Evolutionary conservation across 2,113 vertebrate genomes (phyloP).

Genomic region (Toxostoma redivivum): DNA sequence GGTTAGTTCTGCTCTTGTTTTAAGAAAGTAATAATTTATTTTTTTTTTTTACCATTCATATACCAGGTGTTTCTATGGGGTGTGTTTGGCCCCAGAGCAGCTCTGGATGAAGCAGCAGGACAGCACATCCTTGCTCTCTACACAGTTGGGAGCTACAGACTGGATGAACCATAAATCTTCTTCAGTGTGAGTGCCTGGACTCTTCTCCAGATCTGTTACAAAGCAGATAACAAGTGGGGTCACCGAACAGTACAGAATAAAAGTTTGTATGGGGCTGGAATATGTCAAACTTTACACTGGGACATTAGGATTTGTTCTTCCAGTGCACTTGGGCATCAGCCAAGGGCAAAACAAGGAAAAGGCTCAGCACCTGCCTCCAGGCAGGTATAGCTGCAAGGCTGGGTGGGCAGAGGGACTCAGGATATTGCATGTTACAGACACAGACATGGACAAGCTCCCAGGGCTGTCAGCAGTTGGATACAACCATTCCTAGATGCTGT

Average conservation of each 20-base stretch:
- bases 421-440: not conserved
- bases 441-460: accelerated
- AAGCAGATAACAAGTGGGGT: not conserved
- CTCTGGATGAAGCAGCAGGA: not conserved
- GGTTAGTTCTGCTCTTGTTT: not conserved
- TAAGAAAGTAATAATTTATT: not conserved
- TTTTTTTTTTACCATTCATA: not conserved
- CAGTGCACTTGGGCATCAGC: not conserved
- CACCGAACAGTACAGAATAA: not conserved
- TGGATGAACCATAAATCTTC: not conserved
- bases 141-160: not conserved
- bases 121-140: not conserved
- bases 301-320: not conserved
- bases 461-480: not conserved
- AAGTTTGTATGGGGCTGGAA: not conserved
- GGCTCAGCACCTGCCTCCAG: not conserved
- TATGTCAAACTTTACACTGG: not conserved
- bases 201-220: not conserved
- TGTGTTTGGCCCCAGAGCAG: not conserved
- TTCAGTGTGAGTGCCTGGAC: not conserved
- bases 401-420: not conserved
- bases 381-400: not conserved
- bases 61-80: not conserved
- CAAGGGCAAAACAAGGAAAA: not conserved
- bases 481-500: not conserved